A percentile compares a stretch with the other conserved stretches of the same genome.
Conservation (phyloP, 2,113 vertebrate genomes). For the Percopsis transmontana region DNA sequence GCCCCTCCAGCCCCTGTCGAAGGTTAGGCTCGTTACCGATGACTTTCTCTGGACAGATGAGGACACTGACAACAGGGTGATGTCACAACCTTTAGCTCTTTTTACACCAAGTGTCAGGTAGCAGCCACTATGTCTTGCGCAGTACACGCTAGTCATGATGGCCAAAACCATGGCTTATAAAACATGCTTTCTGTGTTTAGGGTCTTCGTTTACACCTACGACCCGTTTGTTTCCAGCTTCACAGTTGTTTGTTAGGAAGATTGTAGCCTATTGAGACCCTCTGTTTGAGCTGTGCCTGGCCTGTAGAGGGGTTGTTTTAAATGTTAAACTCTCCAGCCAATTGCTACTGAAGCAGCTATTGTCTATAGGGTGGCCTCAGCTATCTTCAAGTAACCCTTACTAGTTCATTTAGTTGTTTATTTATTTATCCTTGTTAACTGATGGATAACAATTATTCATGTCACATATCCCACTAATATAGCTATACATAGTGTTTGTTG, state of each 20-base stretch:
- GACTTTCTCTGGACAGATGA: neutral
- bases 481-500: slow-evolving; percentile 5
- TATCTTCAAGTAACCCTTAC: slow-evolving; percentile 15
- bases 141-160: neutral
- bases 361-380: slow-evolving; percentile 33
- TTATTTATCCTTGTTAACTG: neutral
- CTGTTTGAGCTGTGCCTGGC: too few species aligned
- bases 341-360: slow-evolving; percentile 2
- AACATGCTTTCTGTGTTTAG: neutral
- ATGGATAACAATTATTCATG: slow-evolving; percentile 11
- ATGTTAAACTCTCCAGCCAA: neutral
- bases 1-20: neutral
- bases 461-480: slow-evolving; percentile 6
- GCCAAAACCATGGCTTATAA: too few species aligned
- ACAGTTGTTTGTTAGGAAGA: neutral
- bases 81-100: neutral
- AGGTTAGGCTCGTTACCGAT: neutral
- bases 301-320: too few species aligned
- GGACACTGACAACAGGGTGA: too few species aligned
- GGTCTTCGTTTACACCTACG: neutral
- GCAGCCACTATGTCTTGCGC: neutral
- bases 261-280: neutral
- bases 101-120: neutral
- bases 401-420: neutral
- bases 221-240: too few species aligned